Evolutionary conservation across 2,888 invertebrate genomes (phyloP).

Genomic region (Epinotia demarniana): DNA sequence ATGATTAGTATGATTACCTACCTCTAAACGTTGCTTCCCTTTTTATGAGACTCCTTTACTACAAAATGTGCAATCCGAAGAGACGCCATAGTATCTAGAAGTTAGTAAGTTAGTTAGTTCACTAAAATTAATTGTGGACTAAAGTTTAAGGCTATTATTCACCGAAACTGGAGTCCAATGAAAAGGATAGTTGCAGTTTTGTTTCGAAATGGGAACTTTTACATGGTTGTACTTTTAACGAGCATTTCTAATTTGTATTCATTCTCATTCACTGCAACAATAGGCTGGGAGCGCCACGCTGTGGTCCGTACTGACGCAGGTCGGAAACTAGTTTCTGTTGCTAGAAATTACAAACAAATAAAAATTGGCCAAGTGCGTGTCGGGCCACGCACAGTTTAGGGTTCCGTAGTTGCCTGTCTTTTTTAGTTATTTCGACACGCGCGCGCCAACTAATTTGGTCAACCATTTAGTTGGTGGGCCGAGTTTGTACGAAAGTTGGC

Average conservation of each 20-base stretch:
- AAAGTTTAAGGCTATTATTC: slow-evolving; percentile 22
- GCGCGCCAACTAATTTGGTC: too few relatives aligned
- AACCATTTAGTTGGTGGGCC: too few relatives aligned
- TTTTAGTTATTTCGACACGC: too few relatives aligned
- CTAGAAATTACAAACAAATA: too few relatives aligned
- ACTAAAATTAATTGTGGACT: slow-evolving; percentile 15
- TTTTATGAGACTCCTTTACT: background rate
- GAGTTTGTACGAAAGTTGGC: too few relatives aligned
- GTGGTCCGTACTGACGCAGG: too few relatives aligned
- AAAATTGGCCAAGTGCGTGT: too few relatives aligned
- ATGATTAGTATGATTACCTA: background rate
- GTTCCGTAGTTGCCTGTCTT: too few relatives aligned
- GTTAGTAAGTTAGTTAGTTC: slow-evolving; percentile 3
- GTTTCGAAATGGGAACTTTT: background rate
- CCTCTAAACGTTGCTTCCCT: background rate
- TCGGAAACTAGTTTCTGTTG: too few relatives aligned
- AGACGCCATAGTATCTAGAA: background rate
- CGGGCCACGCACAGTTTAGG: too few relatives aligned
- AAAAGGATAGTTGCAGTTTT: background rate
- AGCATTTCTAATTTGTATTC: background rate
- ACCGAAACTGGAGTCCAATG: background rate
- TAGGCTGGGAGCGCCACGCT: too few relatives aligned
- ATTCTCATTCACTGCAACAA: background rate
- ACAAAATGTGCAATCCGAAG: background rate
- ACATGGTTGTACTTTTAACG: background rate